phyloP scores from a whole-genome alignment of 2,113 vertebrate species.

The Turnix velox region DNA sequence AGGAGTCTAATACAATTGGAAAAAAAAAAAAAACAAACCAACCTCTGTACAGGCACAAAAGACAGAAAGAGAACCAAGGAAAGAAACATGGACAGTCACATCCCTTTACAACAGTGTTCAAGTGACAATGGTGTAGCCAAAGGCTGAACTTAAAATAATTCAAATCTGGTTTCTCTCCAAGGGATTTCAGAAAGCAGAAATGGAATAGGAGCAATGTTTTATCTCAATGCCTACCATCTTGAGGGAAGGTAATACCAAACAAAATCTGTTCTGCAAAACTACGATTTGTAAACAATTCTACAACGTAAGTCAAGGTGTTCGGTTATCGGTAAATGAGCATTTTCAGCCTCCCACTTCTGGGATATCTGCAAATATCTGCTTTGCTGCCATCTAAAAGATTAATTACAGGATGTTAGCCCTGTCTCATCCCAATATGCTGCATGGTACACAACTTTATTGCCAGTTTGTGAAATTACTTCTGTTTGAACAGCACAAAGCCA shows the following conservation, averaged over 20 bases:
- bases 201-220: background rate
- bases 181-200: conserved; percentile 52
- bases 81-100: conserved; percentile 16
- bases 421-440: background rate
- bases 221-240: conserved; percentile 45
- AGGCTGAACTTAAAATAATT: background rate
- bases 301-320: background rate
- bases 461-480: conserved; percentile 34
- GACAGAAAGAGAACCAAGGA: conserved; percentile 16
- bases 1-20: conserved; percentile 41
- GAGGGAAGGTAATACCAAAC: conserved; percentile 44
- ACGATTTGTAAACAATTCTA: conserved; percentile 65
- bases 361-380: conserved; percentile 20
- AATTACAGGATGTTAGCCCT: conserved; percentile 20
- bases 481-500: conserved; percentile 69
- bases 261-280: conserved; percentile 35
- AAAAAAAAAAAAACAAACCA: background rate
- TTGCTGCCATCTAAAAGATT: conserved; percentile 8
- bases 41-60: conserved; percentile 61
- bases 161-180: background rate
- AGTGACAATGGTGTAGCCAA: background rate
- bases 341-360: background rate
- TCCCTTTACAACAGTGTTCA: background rate
- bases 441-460: conserved; percentile 56
- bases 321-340: background rate